Conservation (phyloP, 2,888 invertebrate species). For the Apantesis nais region DNA sequence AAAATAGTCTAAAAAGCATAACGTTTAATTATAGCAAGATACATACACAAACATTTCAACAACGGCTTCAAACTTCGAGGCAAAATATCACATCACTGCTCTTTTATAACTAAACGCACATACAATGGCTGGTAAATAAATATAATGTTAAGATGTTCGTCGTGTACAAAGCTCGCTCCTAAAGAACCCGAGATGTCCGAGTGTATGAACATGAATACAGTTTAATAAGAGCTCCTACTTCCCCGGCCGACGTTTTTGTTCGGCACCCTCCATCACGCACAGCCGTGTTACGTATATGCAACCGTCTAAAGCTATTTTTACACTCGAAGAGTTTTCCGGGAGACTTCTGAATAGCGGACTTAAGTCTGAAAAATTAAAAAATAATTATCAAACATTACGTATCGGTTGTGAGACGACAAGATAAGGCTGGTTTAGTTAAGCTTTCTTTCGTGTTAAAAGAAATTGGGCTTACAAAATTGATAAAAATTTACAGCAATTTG, state of each 20-base stretch:
- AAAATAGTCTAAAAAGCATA: neutral
- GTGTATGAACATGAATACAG: slow-evolving; percentile 28
- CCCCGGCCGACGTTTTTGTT: slow-evolving; percentile 20
- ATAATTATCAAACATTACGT: neutral
- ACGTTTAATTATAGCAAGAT: neutral
- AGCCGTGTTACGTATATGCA: neutral
- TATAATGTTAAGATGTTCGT: neutral
- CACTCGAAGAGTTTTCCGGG: neutral
- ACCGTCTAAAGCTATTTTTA: neutral
- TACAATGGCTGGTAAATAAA: neutral
- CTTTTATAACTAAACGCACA: neutral
- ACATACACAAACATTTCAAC: neutral
- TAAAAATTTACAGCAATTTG: neutral
- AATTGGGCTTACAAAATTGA: neutral
- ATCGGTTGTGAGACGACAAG: neutral
- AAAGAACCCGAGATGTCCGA: neutral
- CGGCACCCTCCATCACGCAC: neutral
- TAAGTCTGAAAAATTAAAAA: neutral
- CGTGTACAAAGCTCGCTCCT: neutral
- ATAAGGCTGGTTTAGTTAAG: neutral
- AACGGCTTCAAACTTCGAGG: neutral
- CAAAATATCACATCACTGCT: neutral
- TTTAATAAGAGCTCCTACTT: slow-evolving; percentile 29
- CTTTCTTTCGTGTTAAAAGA: neutral
- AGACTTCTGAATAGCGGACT: neutral